A percentile compares a stretch with the other conserved stretches of the same genome.
These are phyloP conservation scores for Bugulina stolonifera DNA, from an alignment of 2,888 invertebrate genomes.

Conservation along the genomic window DNA sequence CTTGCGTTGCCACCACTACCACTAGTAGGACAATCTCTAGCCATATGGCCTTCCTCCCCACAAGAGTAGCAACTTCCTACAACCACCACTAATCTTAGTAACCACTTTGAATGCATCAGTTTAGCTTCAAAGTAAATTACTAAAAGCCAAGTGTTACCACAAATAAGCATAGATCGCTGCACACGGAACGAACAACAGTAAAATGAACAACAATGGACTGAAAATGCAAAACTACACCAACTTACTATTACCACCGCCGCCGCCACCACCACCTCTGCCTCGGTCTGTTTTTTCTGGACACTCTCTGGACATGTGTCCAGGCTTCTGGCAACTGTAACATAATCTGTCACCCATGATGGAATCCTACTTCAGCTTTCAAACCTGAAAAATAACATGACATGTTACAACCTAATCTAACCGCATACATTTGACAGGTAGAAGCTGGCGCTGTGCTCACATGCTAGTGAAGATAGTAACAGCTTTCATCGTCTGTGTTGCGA, in stretches of 20 bases:
- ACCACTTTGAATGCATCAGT: too few species aligned
- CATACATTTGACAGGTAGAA: too few species aligned
- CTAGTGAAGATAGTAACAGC: too few species aligned
- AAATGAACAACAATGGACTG: too few species aligned
- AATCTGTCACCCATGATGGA: slow-evolving; percentile 6
- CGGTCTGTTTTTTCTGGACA: not conserved
- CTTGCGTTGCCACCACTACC: not conserved
- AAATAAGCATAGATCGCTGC: too few species aligned
- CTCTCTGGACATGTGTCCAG: not conserved
- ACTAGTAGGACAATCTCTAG: slow-evolving; percentile 4
- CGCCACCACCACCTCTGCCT: not conserved
- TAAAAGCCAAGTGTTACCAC: too few species aligned
- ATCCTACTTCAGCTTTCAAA: not conserved
- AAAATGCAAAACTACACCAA: too few species aligned
- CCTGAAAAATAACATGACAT: not conserved
- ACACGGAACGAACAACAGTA: too few species aligned
- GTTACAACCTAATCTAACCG: not conserved
- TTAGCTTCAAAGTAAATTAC: too few species aligned
- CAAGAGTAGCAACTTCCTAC: not conserved
- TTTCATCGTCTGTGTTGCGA: too few species aligned
- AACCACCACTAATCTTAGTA: not conserved
- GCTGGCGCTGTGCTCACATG: too few species aligned
- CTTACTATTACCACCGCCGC: slow-evolving; percentile 6
- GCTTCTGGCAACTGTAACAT: slow-evolving; percentile 18
- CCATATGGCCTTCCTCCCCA: slow-evolving; percentile 10